Evolutionary conservation across 2,888 invertebrate species (phyloP).

Genomic region (Amorpha juglandis): DNA sequence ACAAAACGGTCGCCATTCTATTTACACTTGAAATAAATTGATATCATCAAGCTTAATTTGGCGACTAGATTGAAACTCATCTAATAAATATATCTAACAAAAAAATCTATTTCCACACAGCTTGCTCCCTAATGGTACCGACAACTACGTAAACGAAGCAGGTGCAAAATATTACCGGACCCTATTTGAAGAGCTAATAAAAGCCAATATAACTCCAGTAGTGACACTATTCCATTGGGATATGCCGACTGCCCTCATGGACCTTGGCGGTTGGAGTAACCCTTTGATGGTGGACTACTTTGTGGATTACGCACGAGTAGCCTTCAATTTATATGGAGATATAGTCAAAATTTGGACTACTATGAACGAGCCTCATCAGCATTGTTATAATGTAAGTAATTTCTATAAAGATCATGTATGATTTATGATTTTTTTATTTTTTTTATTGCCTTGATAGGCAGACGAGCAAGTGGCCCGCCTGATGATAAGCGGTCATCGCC

Average conservation of each 20-base stretch:
- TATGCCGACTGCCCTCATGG: conserved; percentile 79
- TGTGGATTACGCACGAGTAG: conserved; percentile 81
- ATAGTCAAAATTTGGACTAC: conserved; percentile 89
- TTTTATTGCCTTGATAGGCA: too few species aligned
- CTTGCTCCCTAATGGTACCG: conserved; percentile 88
- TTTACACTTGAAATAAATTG: background rate
- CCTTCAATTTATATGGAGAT: conserved; percentile 85
- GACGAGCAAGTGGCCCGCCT: too few species aligned
- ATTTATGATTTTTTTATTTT: too few species aligned
- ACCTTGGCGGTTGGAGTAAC: conserved; percentile 80
- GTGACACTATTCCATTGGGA: conserved; percentile 88
- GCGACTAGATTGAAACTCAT: too few species aligned
- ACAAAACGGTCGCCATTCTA: background rate
- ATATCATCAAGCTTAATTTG: background rate
- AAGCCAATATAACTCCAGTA: conserved; percentile 87
- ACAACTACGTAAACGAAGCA: conserved; percentile 86
- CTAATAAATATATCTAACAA: background rate
- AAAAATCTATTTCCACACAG: conserved; percentile 56
- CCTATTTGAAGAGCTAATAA: conserved; percentile 88
- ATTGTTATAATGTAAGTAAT: conserved; percentile 73
- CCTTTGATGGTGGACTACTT: conserved; percentile 80
- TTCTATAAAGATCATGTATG: too few species aligned
- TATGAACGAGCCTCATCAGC: conserved; percentile 88
- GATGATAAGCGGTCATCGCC: too few species aligned
- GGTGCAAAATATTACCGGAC: conserved; percentile 90